phyloP scores from a whole-genome alignment of 2,797 vertebrate species.

The Microchirus variegatus region DNA sequence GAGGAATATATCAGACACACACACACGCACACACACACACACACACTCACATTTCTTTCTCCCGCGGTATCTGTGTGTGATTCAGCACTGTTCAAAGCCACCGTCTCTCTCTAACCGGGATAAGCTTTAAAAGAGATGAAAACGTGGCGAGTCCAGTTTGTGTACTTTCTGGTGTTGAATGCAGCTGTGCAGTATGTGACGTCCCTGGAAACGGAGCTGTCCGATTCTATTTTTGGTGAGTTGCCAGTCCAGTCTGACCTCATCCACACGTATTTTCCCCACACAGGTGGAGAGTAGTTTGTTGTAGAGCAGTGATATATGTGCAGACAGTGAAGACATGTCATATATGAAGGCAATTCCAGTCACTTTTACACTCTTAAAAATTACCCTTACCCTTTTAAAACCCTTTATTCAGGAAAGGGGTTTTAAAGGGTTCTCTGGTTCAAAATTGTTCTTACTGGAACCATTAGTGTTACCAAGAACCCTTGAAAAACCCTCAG shows the following conservation, averaged over 20 bases:
- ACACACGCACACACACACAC: neutral
- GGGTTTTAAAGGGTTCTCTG: too few relatives aligned
- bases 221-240: slow-evolving; percentile 77
- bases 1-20: neutral
- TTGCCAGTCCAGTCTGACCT: slow-evolving; percentile 28
- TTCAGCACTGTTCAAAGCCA: neutral
- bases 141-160: slow-evolving; percentile 47
- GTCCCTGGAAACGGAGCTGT: slow-evolving; percentile 69
- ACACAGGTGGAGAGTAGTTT: neutral
- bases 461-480: too few relatives aligned
- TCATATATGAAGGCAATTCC: neutral
- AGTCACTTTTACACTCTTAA: too few relatives aligned
- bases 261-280: neutral
- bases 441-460: too few relatives aligned
- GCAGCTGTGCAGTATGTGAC: slow-evolving; percentile 66
- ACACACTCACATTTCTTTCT: neutral
- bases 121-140: slow-evolving; percentile 72
- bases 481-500: too few relatives aligned
- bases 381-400: too few relatives aligned
- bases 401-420: too few relatives aligned
- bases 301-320: neutral
- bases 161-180: slow-evolving; percentile 70
- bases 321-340: neutral
- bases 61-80: neutral
- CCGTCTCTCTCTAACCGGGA: slow-evolving; percentile 22